These are phyloP conservation scores for Stegophylla sp. DNA, from an alignment of 2,888 invertebrate species.

Conservation along the genomic window DNA sequence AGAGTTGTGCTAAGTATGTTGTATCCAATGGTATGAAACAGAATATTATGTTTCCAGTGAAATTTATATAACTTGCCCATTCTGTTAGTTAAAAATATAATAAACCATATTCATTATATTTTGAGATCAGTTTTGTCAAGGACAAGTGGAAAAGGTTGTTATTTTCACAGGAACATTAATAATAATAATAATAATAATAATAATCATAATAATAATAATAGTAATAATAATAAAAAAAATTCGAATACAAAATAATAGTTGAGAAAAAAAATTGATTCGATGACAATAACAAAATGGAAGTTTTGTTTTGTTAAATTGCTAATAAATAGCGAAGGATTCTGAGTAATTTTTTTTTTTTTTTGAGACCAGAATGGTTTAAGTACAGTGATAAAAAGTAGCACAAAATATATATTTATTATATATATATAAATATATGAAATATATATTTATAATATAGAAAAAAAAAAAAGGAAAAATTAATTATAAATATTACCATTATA, in stretches of 20 bases:
- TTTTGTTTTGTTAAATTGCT: slow-evolving; percentile 7
- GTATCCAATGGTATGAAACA: not conserved
- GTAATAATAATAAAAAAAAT: not conserved
- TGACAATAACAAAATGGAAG: slow-evolving; percentile 47
- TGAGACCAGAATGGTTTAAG: slow-evolving; percentile 43
- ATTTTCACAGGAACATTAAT: slow-evolving; percentile 53
- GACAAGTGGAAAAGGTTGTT: slow-evolving; percentile 51
- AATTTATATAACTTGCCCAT: slow-evolving; percentile 16
- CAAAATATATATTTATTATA: not conserved
- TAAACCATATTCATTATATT: slow-evolving; percentile 37
- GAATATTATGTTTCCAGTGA: slow-evolving; percentile 12
- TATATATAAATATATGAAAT: too few relatives aligned
- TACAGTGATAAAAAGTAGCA: slow-evolving; percentile 41
- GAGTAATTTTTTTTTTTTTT: slow-evolving; percentile 7
- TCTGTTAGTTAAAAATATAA: slow-evolving; percentile 34
- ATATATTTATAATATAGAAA: too few relatives aligned
- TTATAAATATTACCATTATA: slow-evolving; percentile 8
- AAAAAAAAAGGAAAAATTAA: slow-evolving; percentile 1
- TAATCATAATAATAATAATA: slow-evolving; percentile 33
- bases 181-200: slow-evolving; percentile 25
- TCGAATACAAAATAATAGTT: slow-evolving; percentile 23
- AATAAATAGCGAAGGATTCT: slow-evolving; percentile 1
- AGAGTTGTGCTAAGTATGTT: slow-evolving; percentile 16
- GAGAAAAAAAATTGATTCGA: slow-evolving; percentile 28
- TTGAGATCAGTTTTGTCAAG: slow-evolving; percentile 56